These are phyloP conservation scores for Pseudomyrmex dendroicus DNA, from an alignment of 1,140 invertebrate genomes.

Conservation along the genomic window DNA sequence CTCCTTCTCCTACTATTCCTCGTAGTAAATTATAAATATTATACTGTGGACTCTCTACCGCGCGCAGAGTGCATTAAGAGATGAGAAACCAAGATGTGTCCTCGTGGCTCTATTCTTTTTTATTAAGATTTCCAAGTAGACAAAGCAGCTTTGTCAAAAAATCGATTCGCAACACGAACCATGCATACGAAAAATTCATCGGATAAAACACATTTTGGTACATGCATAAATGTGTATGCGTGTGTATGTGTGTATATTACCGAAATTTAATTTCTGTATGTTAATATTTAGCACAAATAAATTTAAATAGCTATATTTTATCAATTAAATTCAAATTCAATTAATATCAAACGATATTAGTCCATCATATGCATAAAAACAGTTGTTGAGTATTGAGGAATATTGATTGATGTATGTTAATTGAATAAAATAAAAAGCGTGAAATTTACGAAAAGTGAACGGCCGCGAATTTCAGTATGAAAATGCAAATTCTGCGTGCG, in stretches of 20 bases:
- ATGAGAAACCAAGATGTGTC: constrained; percentile 49
- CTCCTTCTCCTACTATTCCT: no score
- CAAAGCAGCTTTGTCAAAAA: constrained; percentile 47
- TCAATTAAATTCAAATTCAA: no score
- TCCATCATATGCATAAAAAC: no score
- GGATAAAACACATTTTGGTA: no score
- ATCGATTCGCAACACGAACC: constrained; percentile 36
- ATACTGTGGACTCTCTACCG: constrained; percentile 3
- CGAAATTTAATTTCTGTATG: no score
- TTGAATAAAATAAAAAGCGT: no score
- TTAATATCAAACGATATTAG: no score
- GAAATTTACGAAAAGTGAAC: constrained; percentile 4
- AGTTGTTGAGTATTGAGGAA: no score
- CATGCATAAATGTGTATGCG: no score
- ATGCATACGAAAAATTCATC: background rate
- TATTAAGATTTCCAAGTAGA: constrained; percentile 51
- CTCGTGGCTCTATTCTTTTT: constrained; percentile 23
- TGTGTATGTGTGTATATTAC: no score
- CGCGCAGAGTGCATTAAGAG: constrained; percentile 40
- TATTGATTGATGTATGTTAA: background rate
- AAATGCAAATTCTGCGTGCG: constrained; percentile 11
- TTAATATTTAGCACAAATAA: no score
- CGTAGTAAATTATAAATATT: constrained; percentile 52
- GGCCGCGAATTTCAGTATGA: background rate
- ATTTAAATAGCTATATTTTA: no score